phyloP scores from a whole-genome alignment of 2,113 vertebrate genomes.

The Microcebus tavaratra region DNA sequence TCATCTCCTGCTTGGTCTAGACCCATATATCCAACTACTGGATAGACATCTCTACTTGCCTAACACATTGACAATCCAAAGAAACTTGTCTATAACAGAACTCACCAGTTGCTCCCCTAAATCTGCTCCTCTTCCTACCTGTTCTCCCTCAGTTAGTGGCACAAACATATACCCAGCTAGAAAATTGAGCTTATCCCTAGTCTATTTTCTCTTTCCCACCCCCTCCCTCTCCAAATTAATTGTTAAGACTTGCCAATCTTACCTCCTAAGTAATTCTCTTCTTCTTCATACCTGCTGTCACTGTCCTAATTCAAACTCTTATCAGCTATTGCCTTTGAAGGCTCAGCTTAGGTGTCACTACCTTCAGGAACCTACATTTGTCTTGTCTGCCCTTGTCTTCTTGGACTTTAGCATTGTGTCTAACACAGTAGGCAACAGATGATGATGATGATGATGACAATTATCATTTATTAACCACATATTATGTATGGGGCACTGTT shows the following conservation, averaged over 20 bases:
- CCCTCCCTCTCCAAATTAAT: background rate
- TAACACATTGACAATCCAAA: background rate
- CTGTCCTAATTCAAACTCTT: background rate
- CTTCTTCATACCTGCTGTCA: background rate
- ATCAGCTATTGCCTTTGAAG: background rate
- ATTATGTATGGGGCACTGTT: background rate
- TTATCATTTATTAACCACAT: background rate
- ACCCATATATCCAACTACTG: background rate
- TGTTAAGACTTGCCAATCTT: background rate
- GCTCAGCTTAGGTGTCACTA: background rate
- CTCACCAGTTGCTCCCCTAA: background rate
- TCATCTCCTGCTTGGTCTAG: background rate
- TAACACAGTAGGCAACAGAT: background rate
- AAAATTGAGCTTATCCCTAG: background rate
- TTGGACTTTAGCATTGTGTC: background rate
- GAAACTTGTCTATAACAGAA: background rate
- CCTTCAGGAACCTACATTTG: background rate
- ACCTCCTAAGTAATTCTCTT: background rate
- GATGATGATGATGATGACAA: background rate
- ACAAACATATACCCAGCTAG: background rate
- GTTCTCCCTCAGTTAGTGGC: background rate
- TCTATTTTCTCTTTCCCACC: background rate
- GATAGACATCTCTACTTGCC: background rate
- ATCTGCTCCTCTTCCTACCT: background rate
- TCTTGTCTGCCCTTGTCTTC: background rate